A percentile compares a stretch with the other conserved stretches of the same genome.
Evolutionary conservation across 2,797 vertebrate species (phyloP).

Genomic region (Danio tinwini): DNA sequence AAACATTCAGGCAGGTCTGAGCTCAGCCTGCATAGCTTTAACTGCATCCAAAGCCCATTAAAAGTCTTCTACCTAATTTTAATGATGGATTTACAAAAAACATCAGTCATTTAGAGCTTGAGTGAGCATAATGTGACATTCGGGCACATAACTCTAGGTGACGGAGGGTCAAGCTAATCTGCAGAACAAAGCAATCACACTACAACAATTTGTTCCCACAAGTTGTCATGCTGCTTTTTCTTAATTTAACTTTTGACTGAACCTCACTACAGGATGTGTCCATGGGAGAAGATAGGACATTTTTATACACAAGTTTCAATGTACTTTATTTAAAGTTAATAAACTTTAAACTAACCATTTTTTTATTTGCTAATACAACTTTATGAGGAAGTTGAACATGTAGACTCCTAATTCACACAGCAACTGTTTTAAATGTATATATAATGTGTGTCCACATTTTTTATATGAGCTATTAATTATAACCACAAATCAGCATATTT

Average conservation of each 20-base stretch:
- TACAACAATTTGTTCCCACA: conserved; percentile 16
- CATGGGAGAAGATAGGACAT: neutral
- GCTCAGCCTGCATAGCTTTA: conserved; percentile 51
- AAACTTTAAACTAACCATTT: neutral
- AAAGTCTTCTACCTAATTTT: conserved; percentile 9
- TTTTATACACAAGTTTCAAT: neutral
- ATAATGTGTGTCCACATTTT: no score
- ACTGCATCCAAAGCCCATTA: conserved; percentile 55
- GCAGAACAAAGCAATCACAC: conserved; percentile 15
- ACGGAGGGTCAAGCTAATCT: conserved; percentile 20
- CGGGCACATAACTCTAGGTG: neutral
- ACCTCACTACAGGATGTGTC: neutral
- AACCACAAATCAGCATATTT: no score
- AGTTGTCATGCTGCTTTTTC: neutral
- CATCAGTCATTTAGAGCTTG: conserved; percentile 1
- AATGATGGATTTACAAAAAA: conserved; percentile 11
- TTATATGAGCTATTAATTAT: no score
- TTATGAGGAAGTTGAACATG: no score
- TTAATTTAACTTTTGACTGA: neutral
- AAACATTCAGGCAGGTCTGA: conserved; percentile 59
- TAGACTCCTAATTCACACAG: no score
- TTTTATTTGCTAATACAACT: neutral
- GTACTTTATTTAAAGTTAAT: neutral
- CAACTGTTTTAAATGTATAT: no score
- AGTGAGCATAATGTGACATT: neutral